Percentiles rank a stretch among this genome's conserved stretches.
Evolutionary conservation across 2,888 invertebrate genomes (phyloP).

Genomic region (Leptinotarsa juncta): DNA sequence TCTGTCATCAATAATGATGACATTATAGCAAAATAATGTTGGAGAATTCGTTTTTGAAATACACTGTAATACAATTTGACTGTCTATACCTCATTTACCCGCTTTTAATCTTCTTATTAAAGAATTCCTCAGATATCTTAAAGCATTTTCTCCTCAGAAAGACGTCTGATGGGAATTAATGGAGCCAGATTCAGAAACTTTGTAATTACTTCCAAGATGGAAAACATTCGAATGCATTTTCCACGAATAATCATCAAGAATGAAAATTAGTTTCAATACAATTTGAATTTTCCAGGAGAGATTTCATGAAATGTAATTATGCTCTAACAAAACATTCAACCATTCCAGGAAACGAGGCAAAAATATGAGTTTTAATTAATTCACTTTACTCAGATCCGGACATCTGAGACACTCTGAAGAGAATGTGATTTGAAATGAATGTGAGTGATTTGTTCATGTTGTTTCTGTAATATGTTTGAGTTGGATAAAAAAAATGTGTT

Average conservation of each 20-base stretch:
- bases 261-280: background rate
- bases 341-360: background rate
- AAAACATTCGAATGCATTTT: slow-evolving; percentile 4
- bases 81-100: background rate
- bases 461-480: no score
- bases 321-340: background rate
- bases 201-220: slow-evolving; percentile 6
- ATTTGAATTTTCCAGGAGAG: background rate
- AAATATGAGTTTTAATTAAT: background rate
- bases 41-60: no score
- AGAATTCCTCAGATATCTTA: background rate
- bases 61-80: background rate
- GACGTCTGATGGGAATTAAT: slow-evolving; percentile 1
- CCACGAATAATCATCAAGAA: background rate
- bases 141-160: background rate
- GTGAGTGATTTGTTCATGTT: no score
- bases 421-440: no score
- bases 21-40: no score
- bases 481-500: no score
- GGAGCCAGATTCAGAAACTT: background rate
- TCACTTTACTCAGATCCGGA: background rate
- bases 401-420: no score
- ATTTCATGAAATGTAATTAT: background rate
- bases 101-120: background rate
- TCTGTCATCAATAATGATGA: no score